phyloP scores from a whole-genome alignment of 2,888 invertebrate genomes.

The Steinernema scapterisci region DNA sequence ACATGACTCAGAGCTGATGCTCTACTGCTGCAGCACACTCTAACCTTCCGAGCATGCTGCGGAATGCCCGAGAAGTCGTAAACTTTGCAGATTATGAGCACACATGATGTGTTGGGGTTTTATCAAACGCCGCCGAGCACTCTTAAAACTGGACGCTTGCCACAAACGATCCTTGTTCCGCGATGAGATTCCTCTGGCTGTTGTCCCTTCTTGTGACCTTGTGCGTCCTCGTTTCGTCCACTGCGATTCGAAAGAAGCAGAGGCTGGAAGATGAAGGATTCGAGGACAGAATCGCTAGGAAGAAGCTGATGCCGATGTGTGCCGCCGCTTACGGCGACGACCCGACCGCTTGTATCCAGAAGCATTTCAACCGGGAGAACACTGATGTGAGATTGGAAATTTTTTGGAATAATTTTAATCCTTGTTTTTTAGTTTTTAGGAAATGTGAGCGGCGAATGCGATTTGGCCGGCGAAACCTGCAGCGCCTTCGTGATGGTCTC shows the following conservation, averaged over 20 bases:
- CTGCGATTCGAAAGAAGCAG: neutral
- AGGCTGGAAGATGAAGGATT: neutral
- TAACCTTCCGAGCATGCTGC: too few species aligned
- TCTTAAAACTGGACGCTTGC: too few species aligned
- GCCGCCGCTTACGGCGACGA: conserved; percentile 36
- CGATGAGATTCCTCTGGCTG: neutral
- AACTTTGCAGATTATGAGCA: too few species aligned
- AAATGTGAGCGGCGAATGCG: conserved; percentile 44
- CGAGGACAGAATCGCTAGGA: neutral
- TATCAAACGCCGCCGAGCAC: neutral
- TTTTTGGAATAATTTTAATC: neutral
- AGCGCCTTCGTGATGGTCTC: conserved; percentile 50
- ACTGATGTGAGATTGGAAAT: neutral
- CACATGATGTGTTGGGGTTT: neutral
- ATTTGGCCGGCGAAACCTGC: conserved; percentile 47
- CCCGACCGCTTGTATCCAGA: neutral
- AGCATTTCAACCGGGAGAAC: neutral
- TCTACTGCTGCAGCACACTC: too few species aligned
- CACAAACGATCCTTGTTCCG: too few species aligned
- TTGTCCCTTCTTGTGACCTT: neutral
- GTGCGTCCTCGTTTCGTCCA: neutral
- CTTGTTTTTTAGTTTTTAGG: conserved; percentile 42
- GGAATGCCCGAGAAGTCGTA: too few species aligned
- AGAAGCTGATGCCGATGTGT: conserved; percentile 33
- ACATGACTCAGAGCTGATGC: too few species aligned